These are phyloP conservation scores for Pipistrellus pipistrellus DNA, from an alignment of 2,797 vertebrate species.

Conservation along the genomic window DNA sequence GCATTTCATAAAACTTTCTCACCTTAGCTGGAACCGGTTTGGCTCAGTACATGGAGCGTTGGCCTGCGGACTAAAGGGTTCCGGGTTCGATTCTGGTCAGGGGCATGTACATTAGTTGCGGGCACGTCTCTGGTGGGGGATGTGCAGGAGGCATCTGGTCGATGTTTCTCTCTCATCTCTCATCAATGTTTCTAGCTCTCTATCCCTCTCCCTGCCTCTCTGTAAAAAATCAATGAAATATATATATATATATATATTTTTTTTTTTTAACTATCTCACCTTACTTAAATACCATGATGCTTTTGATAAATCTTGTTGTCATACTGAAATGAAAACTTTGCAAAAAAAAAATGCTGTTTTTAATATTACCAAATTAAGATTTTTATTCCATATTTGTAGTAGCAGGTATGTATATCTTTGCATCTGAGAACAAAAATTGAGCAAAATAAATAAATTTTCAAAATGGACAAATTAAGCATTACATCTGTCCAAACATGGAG, in stretches of 20 bases:
- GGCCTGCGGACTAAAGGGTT: no score
- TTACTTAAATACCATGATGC: background rate
- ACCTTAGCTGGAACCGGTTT: background rate
- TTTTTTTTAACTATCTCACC: background rate
- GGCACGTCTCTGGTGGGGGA: no score
- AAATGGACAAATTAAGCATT: conserved; percentile 71
- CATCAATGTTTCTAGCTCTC: no score
- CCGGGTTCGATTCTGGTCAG: no score
- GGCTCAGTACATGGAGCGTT: no score
- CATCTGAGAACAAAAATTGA: conserved; percentile 58
- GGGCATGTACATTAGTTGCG: no score
- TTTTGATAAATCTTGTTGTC: conserved; percentile 47
- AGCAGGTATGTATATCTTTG: conserved; percentile 19
- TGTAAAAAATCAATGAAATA: no score
- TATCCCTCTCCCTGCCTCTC: no score
- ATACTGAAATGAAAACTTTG: conserved; percentile 35
- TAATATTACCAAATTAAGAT: conserved; percentile 53
- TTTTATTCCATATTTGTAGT: conserved; percentile 24
- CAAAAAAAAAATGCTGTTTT: background rate
- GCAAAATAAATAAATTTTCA: conserved; percentile 69
- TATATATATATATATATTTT: no score
- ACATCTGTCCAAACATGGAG: conserved; percentile 77
- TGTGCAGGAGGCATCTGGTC: no score
- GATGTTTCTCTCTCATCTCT: no score
- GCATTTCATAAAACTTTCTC: conserved; percentile 49